Base-by-base conservation (phyloP, 2,797 vertebrate genomes). In the Tapirus indicus region DNA sequence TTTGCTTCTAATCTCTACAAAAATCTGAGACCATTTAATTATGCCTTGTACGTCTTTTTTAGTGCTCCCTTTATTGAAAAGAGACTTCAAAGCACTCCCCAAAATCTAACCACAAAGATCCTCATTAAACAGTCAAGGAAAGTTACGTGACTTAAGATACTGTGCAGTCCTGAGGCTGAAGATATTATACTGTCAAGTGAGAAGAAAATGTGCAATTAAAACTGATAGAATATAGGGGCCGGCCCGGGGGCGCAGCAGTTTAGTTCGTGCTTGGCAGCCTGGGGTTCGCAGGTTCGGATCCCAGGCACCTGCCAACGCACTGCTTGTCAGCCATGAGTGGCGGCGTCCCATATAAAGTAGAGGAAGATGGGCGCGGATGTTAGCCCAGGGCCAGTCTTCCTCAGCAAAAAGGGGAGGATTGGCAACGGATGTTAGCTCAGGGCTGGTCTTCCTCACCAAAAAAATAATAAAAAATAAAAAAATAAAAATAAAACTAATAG, bases 51-150 rank as follows among this genome's bases (percentile, higher is more conserved):
- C 18, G 52, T 96, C 56, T 49, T 60, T 86, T 92, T 95, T 49
- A 72, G 87, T 60, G 7, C 23, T 85, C n/a, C 11, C 35, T 54
- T 92, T 92, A 85, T 91, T 95, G 72, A 52, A 92, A 94, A 95
- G 92, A 95, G 94, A 95, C 77, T 95, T 97, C 56, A 94, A 98
- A 92, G 90, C 71, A 54, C 82, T 75, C 77, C 72, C 64, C 68
- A 13, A 96, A 78, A 88, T 64, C 69, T 49, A 94, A 68, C 49
- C 75, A 84, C 79, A 83, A 92, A 95, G 87, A 75, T 78, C 71
- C 44, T 97, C 95, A 96, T 86, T 85, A 93, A 88, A 85, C 54
- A 95, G 66, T 60, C 21, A 79, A 86, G 72, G 75, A 52, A 90
- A 86, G 75, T 88, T 68, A 49, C 10, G 3, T 75, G 84, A 85